Evolutionary conservation across 2,797 vertebrate genomes (phyloP).

Genomic region (Protonibea diacanthus): DNA sequence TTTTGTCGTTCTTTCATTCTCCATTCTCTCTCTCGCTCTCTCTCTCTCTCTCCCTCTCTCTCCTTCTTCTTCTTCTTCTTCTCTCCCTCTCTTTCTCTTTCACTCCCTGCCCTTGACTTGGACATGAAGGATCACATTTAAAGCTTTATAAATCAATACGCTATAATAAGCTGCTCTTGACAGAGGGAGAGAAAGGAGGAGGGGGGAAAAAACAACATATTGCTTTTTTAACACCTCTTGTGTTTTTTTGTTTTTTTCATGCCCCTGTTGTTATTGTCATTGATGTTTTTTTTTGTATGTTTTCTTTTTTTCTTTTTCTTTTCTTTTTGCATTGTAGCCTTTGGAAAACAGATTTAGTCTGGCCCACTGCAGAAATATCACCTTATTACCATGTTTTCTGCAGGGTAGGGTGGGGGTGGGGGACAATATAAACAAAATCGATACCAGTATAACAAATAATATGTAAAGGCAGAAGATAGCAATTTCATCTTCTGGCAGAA

Average conservation of each 20-base stretch:
- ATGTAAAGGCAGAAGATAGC: conserved; percentile 22
- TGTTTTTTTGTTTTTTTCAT: conserved; percentile 81
- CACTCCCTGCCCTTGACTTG: conserved; percentile 92
- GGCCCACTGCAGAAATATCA: conserved; percentile 92
- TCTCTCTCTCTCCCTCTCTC: conserved; percentile 15
- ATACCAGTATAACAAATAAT: conserved; percentile 28
- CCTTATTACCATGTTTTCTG: conserved; percentile 79
- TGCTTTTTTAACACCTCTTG: conserved; percentile 90
- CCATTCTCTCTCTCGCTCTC: conserved; percentile 33
- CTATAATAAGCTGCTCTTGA: conserved; percentile 88
- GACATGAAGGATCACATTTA: conserved; percentile 87
- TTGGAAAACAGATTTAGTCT: conserved; percentile 89
- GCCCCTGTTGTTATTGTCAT: conserved; percentile 69
- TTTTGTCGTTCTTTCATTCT: conserved; percentile 58
- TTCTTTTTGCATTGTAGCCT: conserved; percentile 66
- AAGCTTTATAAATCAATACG: conserved; percentile 89
- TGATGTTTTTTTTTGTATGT: conserved; percentile 41
- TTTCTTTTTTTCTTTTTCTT: conserved; percentile 3
- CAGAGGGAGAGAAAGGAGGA: conserved; percentile 65
- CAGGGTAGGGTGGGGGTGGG: neutral
- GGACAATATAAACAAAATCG: conserved; percentile 6
- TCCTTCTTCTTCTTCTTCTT: conserved; percentile 24
- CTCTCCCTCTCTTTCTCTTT: conserved; percentile 72
- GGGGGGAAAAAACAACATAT: conserved; percentile 81
- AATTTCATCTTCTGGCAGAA: too few species aligned